Base-by-base conservation (phyloP, 2,113 vertebrate genomes). In the Cyanoliseus patagonus region DNA sequence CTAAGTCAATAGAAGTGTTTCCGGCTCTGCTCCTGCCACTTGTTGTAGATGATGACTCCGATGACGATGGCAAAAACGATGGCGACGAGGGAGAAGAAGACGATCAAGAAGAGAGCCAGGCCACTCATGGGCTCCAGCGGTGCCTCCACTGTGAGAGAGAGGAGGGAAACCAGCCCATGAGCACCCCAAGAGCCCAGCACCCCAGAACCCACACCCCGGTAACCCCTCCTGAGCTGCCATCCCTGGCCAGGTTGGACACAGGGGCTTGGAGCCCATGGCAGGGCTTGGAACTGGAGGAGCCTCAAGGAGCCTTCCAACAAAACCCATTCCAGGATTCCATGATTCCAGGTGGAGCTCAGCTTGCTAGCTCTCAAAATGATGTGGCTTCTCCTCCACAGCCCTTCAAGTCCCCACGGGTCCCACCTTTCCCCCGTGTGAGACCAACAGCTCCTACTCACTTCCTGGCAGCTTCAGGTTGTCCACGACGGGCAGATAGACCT, bases 1-100 rank as follows among this genome's bases (percentile, higher is more conserved):
- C 24, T 2, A 1, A 13, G 13, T 99, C 98, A 99, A 93, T 99
- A 99, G 98, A 99, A 99, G 44, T 99, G 99, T 47, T 99, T 99
- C 74, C 99, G 98, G 59, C 98, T 98, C 97, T 98, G 99, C 82
- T 99, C 99, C 63, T 98, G 99, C 99, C 99, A 99, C 93, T 99
- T 99, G 97, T 98, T 98, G 98, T 99, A 99, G 68, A 99, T 62
- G 15, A 99, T 99, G 91, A 99, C 95, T 8, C 98, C 98, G 2
- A 99, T 98, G 90, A 99, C 98, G 5, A 99, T 94, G 84, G 99
- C 98, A n/a, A 99, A 99, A 55, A 99, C 98, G 5, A 98, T 80
- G 23, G 99, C 99, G n/a, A 99, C 97, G 63, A 99, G 97, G 8
- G 98, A 99, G 97, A 99, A 99, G 92, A 99, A 99, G 55, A 99